Conservation (phyloP, 2,113 vertebrate species). For the Centrocercus urophasianus region DNA sequence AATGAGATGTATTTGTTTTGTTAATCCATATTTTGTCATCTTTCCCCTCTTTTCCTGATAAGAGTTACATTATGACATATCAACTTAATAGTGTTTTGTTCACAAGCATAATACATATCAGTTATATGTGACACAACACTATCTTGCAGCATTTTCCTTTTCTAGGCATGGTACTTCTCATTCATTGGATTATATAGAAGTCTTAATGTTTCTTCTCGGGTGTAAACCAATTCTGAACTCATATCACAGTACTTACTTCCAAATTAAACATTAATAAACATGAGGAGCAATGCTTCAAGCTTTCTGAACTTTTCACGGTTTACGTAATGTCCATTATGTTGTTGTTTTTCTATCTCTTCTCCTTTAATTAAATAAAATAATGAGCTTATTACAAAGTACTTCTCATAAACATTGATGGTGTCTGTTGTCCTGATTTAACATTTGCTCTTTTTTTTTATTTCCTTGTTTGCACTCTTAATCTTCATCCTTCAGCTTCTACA, state of each 20-base stretch:
- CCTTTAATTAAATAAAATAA: background rate
- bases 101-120: background rate
- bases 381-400: background rate
- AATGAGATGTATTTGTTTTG: background rate
- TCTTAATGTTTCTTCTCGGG: background rate
- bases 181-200: background rate
- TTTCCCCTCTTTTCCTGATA: background rate
- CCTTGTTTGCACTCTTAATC: background rate
- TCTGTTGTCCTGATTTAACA: background rate
- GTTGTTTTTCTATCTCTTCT: background rate
- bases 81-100: background rate
- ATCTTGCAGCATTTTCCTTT: background rate
- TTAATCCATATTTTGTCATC: background rate
- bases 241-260: background rate
- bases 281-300: background rate
- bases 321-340: background rate
- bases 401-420: constrained; percentile 11
- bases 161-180: background rate
- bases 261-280: background rate
- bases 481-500: constrained; percentile 40
- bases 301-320: background rate
- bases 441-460: background rate
- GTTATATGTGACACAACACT: background rate
- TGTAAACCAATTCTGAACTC: background rate
- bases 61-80: background rate